Conservation (phyloP, 2,113 vertebrate species). For the Rutilus rutilus region DNA sequence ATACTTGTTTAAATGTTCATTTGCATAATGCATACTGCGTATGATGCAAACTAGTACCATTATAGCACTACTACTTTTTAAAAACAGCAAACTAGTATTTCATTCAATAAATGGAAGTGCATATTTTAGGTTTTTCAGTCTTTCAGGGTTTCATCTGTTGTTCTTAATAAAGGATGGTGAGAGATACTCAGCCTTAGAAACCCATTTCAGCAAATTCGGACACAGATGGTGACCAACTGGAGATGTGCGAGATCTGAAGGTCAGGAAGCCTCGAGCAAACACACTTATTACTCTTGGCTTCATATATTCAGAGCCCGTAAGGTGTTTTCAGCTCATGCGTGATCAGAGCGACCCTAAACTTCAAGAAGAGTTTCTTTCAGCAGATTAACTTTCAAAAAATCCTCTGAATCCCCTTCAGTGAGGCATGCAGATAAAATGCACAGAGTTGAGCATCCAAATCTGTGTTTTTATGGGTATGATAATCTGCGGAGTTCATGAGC, state of each 20-base stretch:
- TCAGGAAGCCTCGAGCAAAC: slow-evolving; percentile 4
- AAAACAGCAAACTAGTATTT: no score
- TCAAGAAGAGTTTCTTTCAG: not conserved
- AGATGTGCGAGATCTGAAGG: not conserved
- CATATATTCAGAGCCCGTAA: not conserved
- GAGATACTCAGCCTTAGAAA: not conserved
- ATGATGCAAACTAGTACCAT: no score
- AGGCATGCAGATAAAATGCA: not conserved
- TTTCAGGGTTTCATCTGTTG: not conserved
- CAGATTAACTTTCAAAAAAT: slow-evolving; percentile 1
- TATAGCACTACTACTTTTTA: no score
- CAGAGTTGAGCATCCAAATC: not conserved
- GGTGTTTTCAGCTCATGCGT: not conserved
- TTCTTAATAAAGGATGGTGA: not conserved
- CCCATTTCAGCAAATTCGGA: not conserved
- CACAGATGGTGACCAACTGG: slow-evolving; percentile 15
- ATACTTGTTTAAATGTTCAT: no score
- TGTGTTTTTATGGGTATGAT: not conserved
- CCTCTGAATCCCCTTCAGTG: not conserved
- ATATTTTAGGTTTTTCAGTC: no score
- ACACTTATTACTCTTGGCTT: not conserved
- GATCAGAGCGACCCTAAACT: not conserved
- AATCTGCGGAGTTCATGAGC: not conserved
- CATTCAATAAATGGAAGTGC: no score
- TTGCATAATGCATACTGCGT: no score